phyloP scores from a whole-genome alignment of 2,888 invertebrate genomes.

The Orthosia cruda region DNA sequence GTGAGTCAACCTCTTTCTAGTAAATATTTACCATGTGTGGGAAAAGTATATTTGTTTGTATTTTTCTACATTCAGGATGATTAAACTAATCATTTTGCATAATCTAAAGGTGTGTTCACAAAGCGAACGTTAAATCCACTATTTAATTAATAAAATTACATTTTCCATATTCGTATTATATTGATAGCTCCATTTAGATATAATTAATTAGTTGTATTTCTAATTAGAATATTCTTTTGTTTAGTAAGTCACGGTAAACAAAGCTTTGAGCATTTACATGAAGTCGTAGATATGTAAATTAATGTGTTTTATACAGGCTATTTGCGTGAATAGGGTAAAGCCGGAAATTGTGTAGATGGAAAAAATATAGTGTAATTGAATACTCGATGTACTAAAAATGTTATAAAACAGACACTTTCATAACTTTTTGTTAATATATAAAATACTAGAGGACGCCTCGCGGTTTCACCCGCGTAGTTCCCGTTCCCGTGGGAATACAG shows the following conservation, averaged over 20 bases:
- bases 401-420: background rate
- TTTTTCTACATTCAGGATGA: background rate
- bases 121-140: background rate
- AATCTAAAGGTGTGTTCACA: background rate
- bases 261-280: constrained; percentile 5
- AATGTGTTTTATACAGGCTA: background rate
- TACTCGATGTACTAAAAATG: background rate
- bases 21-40: background rate
- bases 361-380: background rate
- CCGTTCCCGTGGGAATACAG: no score
- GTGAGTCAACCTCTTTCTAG: constrained; percentile 22
- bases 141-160: background rate
- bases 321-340: background rate
- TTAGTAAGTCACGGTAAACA: constrained; percentile 9
- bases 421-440: background rate
- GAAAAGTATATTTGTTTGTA: background rate
- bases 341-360: no score
- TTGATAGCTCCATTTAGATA: no score
- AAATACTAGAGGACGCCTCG: no score
- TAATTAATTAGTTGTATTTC: background rate
- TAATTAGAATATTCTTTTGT: constrained; percentile 28
- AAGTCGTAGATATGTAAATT: constrained; percentile 20
- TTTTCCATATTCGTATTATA: background rate
- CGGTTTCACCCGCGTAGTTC: no score
- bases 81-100: background rate